Percentiles rank a stretch among this genome's conserved stretches.
These are phyloP conservation scores for Tetragonula clypearis DNA, from an alignment of 1,140 invertebrate species.

Conservation along the genomic window DNA sequence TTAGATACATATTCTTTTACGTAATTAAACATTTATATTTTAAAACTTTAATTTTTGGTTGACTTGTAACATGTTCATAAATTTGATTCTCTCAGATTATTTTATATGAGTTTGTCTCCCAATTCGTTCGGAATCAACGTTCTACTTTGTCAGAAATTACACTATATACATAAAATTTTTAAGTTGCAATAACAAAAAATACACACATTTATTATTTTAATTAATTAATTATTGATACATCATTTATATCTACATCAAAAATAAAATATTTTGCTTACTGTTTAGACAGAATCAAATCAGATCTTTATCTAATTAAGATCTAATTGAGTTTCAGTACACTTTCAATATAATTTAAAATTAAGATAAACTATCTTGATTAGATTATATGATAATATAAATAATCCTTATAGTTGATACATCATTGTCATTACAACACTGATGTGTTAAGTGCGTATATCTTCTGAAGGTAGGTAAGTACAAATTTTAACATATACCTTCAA, in stretches of 20 bases:
- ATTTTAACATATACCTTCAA: neutral
- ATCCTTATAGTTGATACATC: too few species aligned
- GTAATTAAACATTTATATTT: too few species aligned
- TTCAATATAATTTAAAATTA: neutral
- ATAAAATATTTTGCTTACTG: neutral
- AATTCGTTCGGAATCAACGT: too few species aligned
- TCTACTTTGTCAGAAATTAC: too few species aligned
- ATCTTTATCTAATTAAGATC: too few species aligned
- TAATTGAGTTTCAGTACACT: neutral
- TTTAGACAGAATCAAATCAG: neutral
- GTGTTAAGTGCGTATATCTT: conserved; percentile 6
- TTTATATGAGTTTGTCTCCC: too few species aligned
- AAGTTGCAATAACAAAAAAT: neutral
- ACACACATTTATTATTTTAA: neutral
- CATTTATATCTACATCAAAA: neutral
- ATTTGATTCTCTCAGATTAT: too few species aligned
- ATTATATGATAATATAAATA: neutral
- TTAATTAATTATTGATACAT: neutral
- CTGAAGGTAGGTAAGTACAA: neutral
- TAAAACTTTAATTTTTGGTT: too few species aligned
- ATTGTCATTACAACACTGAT: neutral
- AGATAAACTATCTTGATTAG: neutral
- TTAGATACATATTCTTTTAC: too few species aligned
- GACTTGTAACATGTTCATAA: too few species aligned
- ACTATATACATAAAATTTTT: too few species aligned